Conservation (phyloP, 2,888 invertebrate genomes). For the Tenthredo distinguenda region DNA sequence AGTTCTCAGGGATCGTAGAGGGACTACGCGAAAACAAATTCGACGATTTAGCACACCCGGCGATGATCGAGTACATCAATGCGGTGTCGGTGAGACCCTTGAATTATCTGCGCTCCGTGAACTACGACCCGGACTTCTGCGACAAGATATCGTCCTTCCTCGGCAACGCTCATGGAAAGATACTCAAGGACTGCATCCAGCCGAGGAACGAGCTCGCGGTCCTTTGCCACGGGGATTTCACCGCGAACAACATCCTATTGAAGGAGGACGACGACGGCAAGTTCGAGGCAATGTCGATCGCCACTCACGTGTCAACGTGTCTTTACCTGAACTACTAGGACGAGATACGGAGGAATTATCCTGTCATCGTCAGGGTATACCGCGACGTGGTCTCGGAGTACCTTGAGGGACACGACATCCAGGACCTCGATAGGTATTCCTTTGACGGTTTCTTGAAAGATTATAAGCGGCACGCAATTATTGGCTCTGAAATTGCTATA, state of each 20-base stretch:
- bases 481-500: conserved; percentile 64
- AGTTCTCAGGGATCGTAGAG: neutral
- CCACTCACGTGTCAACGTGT: conserved; percentile 70
- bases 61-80: neutral
- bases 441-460: conserved; percentile 65
- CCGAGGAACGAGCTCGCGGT: neutral
- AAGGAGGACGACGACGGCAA: conserved; percentile 34
- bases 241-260: conserved; percentile 13
- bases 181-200: neutral
- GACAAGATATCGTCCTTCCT: conserved; percentile 1
- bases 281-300: conserved; percentile 61
- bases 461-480: conserved; percentile 63
- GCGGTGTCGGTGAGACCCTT: neutral
- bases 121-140: neutral
- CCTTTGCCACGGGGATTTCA: conserved; percentile 40
- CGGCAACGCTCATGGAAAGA: neutral
- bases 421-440: conserved; percentile 64
- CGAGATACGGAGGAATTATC: conserved; percentile 57
- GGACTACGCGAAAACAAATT: neutral
- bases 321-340: conserved; percentile 62
- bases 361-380: conserved; percentile 65
- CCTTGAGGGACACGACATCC: conserved; percentile 63
- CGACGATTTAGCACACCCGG: neutral
- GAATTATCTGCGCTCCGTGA: neutral
- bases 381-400: conserved; percentile 62